Evolutionary conservation across 2,113 vertebrate species (phyloP).

Genomic region (Gallinago media): DNA sequence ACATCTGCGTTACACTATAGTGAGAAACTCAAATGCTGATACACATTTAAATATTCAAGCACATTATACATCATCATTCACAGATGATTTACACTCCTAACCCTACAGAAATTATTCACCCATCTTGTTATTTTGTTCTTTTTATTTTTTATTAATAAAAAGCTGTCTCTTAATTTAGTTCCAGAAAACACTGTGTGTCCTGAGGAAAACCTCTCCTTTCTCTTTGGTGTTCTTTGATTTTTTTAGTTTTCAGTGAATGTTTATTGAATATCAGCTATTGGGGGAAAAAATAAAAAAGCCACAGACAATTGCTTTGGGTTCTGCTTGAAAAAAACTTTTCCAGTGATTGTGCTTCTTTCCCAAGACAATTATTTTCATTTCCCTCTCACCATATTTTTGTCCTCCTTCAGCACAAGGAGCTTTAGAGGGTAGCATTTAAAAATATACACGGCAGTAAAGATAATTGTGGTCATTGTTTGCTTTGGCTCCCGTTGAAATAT

Average conservation of each 20-base stretch:
- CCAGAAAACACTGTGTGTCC: background rate
- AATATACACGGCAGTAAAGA: background rate
- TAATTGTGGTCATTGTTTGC: background rate
- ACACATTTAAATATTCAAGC: background rate
- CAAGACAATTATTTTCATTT: background rate
- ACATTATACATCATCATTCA: background rate
- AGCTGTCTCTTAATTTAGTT: background rate
- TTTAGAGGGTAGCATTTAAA: background rate
- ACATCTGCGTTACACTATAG: background rate
- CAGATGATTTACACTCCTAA: background rate
- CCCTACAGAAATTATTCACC: background rate
- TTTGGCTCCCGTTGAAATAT: background rate
- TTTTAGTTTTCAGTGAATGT: background rate
- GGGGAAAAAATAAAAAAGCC: background rate
- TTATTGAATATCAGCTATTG: background rate
- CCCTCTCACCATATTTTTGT: background rate
- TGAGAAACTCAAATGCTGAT: background rate
- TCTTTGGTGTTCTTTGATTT: background rate
- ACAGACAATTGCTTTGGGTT: background rate
- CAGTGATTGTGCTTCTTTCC: background rate
- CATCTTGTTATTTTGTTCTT: background rate
- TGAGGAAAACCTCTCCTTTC: background rate
- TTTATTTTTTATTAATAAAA: background rate
- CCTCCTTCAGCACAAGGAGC: background rate
- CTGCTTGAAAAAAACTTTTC: background rate